A percentile compares a stretch with the other conserved stretches of the same genome.
Evolutionary conservation across 2,888 invertebrate genomes (phyloP).

Genomic region (Ichneumoninae sp.): DNA sequence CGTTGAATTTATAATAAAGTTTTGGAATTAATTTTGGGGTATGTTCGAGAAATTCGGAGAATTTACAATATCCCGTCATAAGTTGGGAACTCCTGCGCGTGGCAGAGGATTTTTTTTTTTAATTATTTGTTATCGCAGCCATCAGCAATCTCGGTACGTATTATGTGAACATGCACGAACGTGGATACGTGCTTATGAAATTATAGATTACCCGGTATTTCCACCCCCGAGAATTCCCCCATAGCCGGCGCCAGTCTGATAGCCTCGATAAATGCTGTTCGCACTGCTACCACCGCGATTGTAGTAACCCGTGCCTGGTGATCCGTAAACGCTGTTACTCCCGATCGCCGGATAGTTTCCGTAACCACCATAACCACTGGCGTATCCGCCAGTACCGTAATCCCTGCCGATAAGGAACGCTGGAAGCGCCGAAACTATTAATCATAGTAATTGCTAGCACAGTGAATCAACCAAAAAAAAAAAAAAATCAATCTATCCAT

Average conservation of each 20-base stretch:
- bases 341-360: slow-evolving; percentile 69
- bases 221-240: slow-evolving; percentile 74
- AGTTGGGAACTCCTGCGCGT: not conserved
- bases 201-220: slow-evolving; percentile 74
- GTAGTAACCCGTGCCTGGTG: slow-evolving; percentile 59
- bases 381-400: slow-evolving; percentile 70
- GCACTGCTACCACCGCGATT: slow-evolving; percentile 69
- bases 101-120: not conserved
- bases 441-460: not conserved
- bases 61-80: not conserved
- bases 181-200: not conserved
- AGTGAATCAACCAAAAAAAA: not conserved
- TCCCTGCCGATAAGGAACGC: slow-evolving; percentile 75
- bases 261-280: slow-evolving; percentile 72
- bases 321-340: slow-evolving; percentile 69
- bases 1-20: no score
- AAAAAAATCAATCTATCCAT: not conserved
- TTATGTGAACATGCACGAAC: not conserved
- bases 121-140: not conserved
- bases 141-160: not conserved
- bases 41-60: not conserved
- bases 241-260: slow-evolving; percentile 65
- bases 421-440: slow-evolving; percentile 60
- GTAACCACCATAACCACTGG: slow-evolving; percentile 69
- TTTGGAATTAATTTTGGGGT: not conserved